Percentiles rank a stretch among this genome's conserved stretches.
phyloP scores from a whole-genome alignment of 1,140 invertebrate genomes.

The Megathymus violae region DNA sequence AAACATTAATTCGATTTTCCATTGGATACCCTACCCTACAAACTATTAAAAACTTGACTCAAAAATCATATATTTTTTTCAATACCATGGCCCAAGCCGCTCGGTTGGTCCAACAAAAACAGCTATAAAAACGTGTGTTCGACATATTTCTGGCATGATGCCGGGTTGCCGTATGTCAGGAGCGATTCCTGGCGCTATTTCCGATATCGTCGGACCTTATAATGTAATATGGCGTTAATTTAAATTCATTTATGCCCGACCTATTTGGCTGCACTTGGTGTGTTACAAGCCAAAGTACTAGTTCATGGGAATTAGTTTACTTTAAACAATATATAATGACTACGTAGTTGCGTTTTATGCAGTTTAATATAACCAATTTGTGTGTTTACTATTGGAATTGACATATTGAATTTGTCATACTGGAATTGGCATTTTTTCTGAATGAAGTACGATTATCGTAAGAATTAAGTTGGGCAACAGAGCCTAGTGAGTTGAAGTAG shows the following conservation, averaged over 20 bases:
- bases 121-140: slow-evolving; percentile 20
- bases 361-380: too few relatives aligned
- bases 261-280: slow-evolving; percentile 36
- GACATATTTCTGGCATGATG: slow-evolving; percentile 29
- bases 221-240: slow-evolving; percentile 33
- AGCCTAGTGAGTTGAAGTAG: too few relatives aligned
- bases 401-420: too few relatives aligned
- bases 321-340: not conserved
- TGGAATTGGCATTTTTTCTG: too few relatives aligned
- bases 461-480: too few relatives aligned
- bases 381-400: too few relatives aligned
- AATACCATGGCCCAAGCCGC: slow-evolving; percentile 8
- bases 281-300: slow-evolving; percentile 18
- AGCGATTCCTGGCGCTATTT: slow-evolving; percentile 28
- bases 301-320: slow-evolving; percentile 18
- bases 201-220: slow-evolving; percentile 29
- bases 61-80: slow-evolving; percentile 4
- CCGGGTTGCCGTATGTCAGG: slow-evolving; percentile 20
- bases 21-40: not conserved
- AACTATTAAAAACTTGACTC: not conserved
- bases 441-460: too few relatives aligned
- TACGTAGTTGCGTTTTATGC: slow-evolving; percentile 4
- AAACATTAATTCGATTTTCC: not conserved
- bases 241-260: slow-evolving; percentile 35
- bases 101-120: slow-evolving; percentile 9